Percentiles rank a stretch among this genome's conserved stretches.
Conservation (phyloP, 1,140 invertebrate genomes). For the Apis laboriosa region DNA sequence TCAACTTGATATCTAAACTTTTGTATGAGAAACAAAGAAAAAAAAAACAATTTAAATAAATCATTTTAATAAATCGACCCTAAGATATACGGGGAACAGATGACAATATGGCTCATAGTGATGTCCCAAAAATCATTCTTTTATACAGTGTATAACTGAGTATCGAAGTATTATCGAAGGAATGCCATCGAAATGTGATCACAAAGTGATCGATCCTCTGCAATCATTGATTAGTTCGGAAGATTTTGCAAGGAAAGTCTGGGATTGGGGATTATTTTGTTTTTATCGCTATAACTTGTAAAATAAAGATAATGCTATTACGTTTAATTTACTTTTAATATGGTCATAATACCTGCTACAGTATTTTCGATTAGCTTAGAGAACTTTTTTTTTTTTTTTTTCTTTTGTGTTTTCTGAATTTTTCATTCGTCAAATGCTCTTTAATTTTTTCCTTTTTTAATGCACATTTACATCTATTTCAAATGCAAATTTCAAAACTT, state of each 20-base stretch:
- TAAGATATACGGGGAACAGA: background rate
- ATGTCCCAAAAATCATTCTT: constrained; percentile 36
- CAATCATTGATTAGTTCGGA: constrained; percentile 3
- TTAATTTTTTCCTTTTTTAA: background rate
- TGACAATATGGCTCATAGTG: constrained; percentile 14
- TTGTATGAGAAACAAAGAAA: background rate
- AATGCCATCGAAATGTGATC: constrained; percentile 18
- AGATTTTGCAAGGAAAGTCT: constrained; percentile 20
- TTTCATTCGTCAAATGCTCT: background rate
- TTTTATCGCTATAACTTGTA: constrained; percentile 70
- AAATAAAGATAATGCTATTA: constrained; percentile 76
- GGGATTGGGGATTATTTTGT: constrained; percentile 57
- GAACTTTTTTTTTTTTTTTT: constrained; percentile 61
- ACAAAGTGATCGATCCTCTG: constrained; percentile 32
- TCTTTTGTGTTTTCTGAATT: constrained; percentile 10
- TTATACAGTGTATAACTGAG: constrained; percentile 36
- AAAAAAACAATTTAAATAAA: background rate
- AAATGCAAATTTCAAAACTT: background rate
- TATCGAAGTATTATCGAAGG: constrained; percentile 32
- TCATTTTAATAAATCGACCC: background rate
- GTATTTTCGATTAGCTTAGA: constrained; percentile 80
- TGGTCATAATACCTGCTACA: constrained; percentile 80
- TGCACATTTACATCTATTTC: background rate
- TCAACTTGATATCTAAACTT: background rate
- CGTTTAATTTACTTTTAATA: constrained; percentile 75